These are phyloP conservation scores for Drepana arcuata DNA, from an alignment of 1,140 invertebrate genomes.

Conservation along the genomic window DNA sequence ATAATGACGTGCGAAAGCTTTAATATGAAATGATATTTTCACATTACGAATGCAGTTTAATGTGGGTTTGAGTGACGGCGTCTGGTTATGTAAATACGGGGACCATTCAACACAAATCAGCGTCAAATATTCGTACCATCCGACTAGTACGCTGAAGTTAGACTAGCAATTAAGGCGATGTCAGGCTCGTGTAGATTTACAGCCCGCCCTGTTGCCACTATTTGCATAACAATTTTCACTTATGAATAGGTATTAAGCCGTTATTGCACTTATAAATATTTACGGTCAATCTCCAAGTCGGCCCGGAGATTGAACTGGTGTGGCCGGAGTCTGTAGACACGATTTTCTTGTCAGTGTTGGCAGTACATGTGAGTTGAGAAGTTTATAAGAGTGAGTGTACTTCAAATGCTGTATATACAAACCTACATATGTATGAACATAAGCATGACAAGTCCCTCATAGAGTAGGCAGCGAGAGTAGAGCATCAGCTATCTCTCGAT, in stretches of 20 bases:
- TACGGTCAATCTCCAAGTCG: constrained; percentile 31
- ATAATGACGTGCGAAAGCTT: constrained; percentile 7
- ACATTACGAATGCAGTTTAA: not conserved
- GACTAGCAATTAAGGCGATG: constrained; percentile 38
- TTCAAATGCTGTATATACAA: too few species aligned
- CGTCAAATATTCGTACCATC: constrained; percentile 5
- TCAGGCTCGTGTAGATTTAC: constrained; percentile 38
- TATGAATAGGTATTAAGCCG: constrained; percentile 67
- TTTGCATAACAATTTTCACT: constrained; percentile 72
- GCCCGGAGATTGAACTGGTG: constrained; percentile 31
- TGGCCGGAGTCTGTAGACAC: constrained; percentile 23
- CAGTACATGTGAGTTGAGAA: too few species aligned
- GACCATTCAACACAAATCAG: constrained; percentile 22
- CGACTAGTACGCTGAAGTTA: constrained; percentile 31
- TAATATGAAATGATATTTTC: constrained; percentile 9
- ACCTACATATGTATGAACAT: too few species aligned
- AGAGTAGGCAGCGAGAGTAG: too few species aligned
- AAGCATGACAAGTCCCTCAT: too few species aligned
- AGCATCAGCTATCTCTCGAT: too few species aligned
- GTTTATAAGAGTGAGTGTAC: too few species aligned
- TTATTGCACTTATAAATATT: constrained; percentile 68
- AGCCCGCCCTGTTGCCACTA: constrained; percentile 46
- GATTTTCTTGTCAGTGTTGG: constrained; percentile 50
- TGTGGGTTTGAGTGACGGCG: not conserved
- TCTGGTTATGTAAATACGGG: constrained; percentile 22